Conservation (phyloP, 2,888 invertebrate species). For the Hipparchia semele region DNA sequence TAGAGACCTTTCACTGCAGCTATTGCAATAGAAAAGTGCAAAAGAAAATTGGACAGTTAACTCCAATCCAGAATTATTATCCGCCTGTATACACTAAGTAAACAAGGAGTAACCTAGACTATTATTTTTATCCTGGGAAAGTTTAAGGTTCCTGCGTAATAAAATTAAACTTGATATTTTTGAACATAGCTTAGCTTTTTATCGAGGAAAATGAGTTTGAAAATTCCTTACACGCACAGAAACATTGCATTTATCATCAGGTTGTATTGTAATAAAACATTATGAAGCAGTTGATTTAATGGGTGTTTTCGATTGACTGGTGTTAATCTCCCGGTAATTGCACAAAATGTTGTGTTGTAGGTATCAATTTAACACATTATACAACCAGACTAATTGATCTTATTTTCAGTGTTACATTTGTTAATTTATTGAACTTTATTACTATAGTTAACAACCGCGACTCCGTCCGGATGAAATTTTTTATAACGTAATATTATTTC, state of each 20-base stretch:
- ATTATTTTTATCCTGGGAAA: no score
- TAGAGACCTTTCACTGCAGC: neutral
- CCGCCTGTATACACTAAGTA: slow-evolving; percentile 45
- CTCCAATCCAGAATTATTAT: slow-evolving; percentile 42
- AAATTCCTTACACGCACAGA: no score
- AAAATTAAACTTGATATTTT: no score
- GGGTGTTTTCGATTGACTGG: neutral
- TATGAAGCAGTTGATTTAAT: neutral
- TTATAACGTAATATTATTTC: neutral
- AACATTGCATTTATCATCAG: no score
- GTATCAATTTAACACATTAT: neutral
- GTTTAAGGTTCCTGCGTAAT: no score
- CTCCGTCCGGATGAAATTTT: neutral
- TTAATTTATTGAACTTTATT: neutral
- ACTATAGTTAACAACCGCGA: neutral
- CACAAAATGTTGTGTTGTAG: neutral
- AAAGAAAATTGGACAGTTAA: neutral
- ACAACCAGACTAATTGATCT: slow-evolving; percentile 1
- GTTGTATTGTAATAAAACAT: no score
- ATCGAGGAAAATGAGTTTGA: no score
- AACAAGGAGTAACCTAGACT: no score
- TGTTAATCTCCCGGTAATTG: slow-evolving; percentile 5
- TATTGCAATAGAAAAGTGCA: neutral
- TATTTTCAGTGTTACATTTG: neutral
- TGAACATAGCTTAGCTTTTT: no score